Evolutionary conservation across 2,888 invertebrate genomes (phyloP).

Genomic region (Ferrisia virgata): DNA sequence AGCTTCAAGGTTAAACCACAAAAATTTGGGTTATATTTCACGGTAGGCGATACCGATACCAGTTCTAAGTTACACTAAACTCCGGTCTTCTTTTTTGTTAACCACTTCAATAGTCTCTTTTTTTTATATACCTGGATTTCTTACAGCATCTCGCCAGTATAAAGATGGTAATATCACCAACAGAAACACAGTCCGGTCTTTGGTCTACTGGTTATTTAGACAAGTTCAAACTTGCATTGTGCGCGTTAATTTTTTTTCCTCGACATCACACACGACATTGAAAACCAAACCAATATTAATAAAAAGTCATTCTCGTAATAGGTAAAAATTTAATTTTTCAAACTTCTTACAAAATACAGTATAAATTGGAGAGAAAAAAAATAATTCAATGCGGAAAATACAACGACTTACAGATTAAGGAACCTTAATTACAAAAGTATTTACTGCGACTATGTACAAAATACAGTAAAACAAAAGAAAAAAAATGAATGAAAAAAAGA

Average conservation of each 20-base stretch:
- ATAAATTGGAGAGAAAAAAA: slow-evolving; percentile 39
- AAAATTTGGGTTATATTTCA: slow-evolving; percentile 1
- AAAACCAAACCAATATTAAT: background rate
- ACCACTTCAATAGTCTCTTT: background rate
- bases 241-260: background rate
- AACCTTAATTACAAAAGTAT: slow-evolving; percentile 35
- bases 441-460: slow-evolving; percentile 40
- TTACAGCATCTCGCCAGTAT: background rate
- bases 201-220: background rate
- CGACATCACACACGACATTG: background rate
- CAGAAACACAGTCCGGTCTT: background rate
- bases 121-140: background rate
- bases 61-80: background rate
- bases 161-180: background rate
- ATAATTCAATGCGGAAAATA: slow-evolving; percentile 29
- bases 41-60: background rate
- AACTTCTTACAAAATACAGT: slow-evolving; percentile 44
- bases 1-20: background rate
- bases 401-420: slow-evolving; percentile 40
- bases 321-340: slow-evolving; percentile 44
- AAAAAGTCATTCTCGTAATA: background rate
- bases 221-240: background rate
- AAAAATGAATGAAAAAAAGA: background rate
- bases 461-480: slow-evolving; percentile 32
- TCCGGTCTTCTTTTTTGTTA: background rate